Base-by-base conservation (phyloP, 2,888 invertebrate species). In the Lepidochrysops patricia region DNA sequence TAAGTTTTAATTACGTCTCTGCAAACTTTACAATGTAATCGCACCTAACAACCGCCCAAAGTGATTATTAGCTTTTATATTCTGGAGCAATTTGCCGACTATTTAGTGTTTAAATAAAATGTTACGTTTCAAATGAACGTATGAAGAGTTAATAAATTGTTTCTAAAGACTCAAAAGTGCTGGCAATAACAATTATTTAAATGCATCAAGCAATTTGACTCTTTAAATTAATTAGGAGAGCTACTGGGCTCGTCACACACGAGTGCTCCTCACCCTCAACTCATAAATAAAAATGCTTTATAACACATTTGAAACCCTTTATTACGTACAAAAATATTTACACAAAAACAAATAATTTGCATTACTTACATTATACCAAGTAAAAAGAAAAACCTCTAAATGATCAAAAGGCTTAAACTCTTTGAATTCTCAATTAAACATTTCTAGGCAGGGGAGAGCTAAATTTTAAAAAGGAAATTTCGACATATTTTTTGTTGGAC, bases 1-100 rank as follows among this genome's bases (percentile, higher is more conserved):
- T 79, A 80, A 86, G 80, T 84, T 87, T 88, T 88, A 87, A 87
- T 88, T 86, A 85, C 84, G 74, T 71, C 68, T 75, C 72, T 71
- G 72, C 70, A 77, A 77, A 76, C 74, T 77, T 76, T 72, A 70
- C 63, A 63, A 69, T 66, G 65, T 70, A 70, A 73, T 63, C 64
- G 63, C 63, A 64, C 60, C 61, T 61, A 63, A 61, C 58, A 43
- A 62, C 61, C 43, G 43, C 50, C 60, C 59, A 43, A 63, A 64
- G 63, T 64, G 61, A 63, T 64, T 62, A 62, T 61, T 48, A 60
- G 56, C 62, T 37, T 62, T 57, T 54, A 48, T 59, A 60, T 37
- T 37, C 50, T 50, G 15, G 25, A 1, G 43, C 23, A 2, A 12
- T 43, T 43, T 43, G 19, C 4, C 9, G 19, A 43, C 43, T 43